Evolutionary conservation across 2,888 invertebrate species (phyloP), one percentile per base, ranked within the genome.

Genomic region (Gymnocheta viridis): DNA sequence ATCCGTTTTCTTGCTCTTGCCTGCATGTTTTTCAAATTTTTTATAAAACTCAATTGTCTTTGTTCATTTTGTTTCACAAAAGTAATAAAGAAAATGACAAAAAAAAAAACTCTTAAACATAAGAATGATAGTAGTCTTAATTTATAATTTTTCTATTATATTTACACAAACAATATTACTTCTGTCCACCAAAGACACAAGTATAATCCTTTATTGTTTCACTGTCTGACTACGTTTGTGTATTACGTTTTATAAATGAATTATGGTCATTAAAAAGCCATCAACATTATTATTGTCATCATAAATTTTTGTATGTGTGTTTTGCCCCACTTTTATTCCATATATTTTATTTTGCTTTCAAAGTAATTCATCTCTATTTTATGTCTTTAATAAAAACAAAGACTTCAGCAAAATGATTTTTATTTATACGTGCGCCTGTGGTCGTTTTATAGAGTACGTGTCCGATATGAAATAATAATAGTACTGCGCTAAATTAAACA

Each of bases 231-330:
- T 67, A 60, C 9, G 51, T 66, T 62, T 62, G 9, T 35, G 2
- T 29, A 10, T 54, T 69, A 12, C n/a, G 22, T 60, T 41, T 12
- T 14, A 17, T 47, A 76, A 80, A 72, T 80, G 74, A 80, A 72
- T 80, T 66, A 67, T 80, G 76, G 80, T 80, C 83, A 83, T 83
- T 83, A 83, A 80, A 80, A 83, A 80, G 66, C 80, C 76, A 83
- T 83, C 83, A 83, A 80, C 83, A 72, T 77, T 80, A 77, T 77
- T 76, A 72, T 72, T 83, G 80, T 76, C 83, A 80, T 77, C 80
- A 77, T 83, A 83, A 83, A 83, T 83, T 67, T 77, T 67, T 9
- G 41, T 38, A 58, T 69, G 29, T 79, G 17, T 49, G 69, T 54
- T 54, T 35, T 10, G 14, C 10, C 24, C 19, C 47, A 17, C 19